phyloP scores from a whole-genome alignment of 2,888 invertebrate genomes.

The Cactoblastis cactorum region DNA sequence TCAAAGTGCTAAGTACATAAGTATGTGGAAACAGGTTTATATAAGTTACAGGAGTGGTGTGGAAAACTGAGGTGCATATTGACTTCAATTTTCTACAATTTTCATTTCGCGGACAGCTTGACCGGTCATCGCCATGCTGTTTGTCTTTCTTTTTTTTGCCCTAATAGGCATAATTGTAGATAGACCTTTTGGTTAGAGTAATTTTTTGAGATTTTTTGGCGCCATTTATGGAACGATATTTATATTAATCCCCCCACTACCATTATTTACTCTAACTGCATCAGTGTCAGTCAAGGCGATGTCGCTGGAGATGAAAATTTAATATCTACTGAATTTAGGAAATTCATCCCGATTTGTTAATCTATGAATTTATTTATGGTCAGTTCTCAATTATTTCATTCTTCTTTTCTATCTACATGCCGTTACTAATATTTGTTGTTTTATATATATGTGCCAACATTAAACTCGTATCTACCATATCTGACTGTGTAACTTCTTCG shows the following conservation, averaged over 20 bases:
- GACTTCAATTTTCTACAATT: constrained; percentile 37
- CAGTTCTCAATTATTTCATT: no score
- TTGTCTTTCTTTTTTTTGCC: background rate
- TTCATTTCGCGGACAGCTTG: constrained; percentile 11
- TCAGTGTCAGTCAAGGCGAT: no score
- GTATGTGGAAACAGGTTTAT: constrained; percentile 37
- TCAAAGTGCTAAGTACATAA: constrained; percentile 56
- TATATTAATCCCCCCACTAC: background rate
- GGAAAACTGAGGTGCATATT: constrained; percentile 31
- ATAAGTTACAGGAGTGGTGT: constrained; percentile 30
- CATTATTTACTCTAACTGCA: background rate
- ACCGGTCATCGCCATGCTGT: constrained; percentile 2
- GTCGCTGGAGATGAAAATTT: background rate
- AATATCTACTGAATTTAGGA: no score
- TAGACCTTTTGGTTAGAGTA: background rate
- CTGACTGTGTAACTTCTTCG: no score
- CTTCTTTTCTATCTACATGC: no score
- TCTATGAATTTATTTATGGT: no score
- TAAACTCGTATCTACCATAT: no score
- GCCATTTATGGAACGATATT: background rate
- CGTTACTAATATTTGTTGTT: no score
- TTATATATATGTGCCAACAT: no score
- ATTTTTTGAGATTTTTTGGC: background rate
- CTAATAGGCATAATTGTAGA: background rate
- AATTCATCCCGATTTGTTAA: no score